Percentiles rank a stretch among this genome's conserved stretches.
phyloP scores from a whole-genome alignment of 2,888 invertebrate species.

The Eurytoma adleriae region DNA sequence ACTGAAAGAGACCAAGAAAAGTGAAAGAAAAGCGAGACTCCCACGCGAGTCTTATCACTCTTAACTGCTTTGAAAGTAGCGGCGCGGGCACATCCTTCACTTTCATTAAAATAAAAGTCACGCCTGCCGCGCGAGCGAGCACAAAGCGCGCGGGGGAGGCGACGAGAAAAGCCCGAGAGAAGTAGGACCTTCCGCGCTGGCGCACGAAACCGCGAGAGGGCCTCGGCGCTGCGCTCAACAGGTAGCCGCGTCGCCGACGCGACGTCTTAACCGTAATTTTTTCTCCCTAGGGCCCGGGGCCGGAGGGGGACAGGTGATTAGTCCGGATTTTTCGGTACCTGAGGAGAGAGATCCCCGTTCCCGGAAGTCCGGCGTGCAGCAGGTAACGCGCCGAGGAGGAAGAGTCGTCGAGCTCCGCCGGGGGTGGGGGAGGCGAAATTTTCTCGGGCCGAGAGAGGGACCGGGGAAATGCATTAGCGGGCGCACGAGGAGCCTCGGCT shows the following conservation, averaged over 20 bases:
- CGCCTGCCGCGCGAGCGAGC: conserved; percentile 8
- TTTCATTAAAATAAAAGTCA: conserved; percentile 42
- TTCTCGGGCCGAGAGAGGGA: background rate
- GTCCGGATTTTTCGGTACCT: background rate
- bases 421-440: background rate
- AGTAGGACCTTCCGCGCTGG: background rate
- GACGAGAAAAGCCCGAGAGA: conserved; percentile 2
- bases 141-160: background rate
- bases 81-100: conserved; percentile 20
- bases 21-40: background rate
- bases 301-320: background rate
- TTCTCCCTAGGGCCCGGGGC: background rate
- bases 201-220: conserved; percentile 26
- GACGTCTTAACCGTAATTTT: conserved; percentile 24
- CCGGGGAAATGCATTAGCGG: conserved; percentile 19
- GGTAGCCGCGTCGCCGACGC: conserved; percentile 21
- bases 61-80: conserved; percentile 18
- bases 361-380: background rate
- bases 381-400: too few species aligned
- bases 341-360: background rate
- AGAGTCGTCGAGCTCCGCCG: too few species aligned
- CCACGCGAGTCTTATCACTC: conserved; percentile 16
- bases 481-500: background rate
- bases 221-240: conserved; percentile 10
- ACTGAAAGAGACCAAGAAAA: background rate